These are phyloP conservation scores for Papilio dardanus DNA, from an alignment of 1,140 invertebrate species.

Conservation along the genomic window DNA sequence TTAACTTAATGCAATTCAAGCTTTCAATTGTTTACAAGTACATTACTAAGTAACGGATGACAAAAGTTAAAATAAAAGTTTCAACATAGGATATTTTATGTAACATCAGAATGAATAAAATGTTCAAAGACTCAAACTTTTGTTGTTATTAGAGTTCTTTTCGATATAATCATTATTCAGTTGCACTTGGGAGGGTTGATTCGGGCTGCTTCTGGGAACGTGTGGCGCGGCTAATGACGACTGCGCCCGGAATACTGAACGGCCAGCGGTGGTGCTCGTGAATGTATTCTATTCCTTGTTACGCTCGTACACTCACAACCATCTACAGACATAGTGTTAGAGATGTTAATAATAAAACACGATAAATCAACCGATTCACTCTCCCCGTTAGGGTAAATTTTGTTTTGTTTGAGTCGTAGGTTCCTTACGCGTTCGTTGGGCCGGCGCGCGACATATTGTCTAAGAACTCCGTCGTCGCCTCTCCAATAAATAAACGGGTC, in stretches of 20 bases:
- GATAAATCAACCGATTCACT: conserved; percentile 67
- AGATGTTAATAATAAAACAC: conserved; percentile 36
- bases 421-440: conserved; percentile 62
- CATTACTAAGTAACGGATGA: not conserved
- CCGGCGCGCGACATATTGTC: conserved; percentile 77
- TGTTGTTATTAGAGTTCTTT: conserved; percentile 49
- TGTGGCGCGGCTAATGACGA: conserved; percentile 75
- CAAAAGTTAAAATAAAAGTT: not conserved
- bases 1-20: no score
- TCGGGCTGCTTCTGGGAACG: conserved; percentile 69
- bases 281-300: conserved; percentile 40
- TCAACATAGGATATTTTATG: conserved; percentile 7
- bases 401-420: conserved; percentile 71
- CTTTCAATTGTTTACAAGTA: no score
- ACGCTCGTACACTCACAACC: not conserved
- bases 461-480: conserved; percentile 77
- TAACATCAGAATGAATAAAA: not conserved
- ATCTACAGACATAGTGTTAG: not conserved
- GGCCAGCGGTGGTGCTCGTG: conserved; percentile 45
- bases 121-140: not conserved
- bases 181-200: conserved; percentile 55
- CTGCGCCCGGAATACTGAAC: conserved; percentile 64
- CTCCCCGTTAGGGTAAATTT: conserved; percentile 63
- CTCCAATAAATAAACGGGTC: conserved; percentile 82
- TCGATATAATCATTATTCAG: conserved; percentile 71